Conservation (phyloP, 2,113 vertebrate species). For the Eretmochelys imbricata region DNA sequence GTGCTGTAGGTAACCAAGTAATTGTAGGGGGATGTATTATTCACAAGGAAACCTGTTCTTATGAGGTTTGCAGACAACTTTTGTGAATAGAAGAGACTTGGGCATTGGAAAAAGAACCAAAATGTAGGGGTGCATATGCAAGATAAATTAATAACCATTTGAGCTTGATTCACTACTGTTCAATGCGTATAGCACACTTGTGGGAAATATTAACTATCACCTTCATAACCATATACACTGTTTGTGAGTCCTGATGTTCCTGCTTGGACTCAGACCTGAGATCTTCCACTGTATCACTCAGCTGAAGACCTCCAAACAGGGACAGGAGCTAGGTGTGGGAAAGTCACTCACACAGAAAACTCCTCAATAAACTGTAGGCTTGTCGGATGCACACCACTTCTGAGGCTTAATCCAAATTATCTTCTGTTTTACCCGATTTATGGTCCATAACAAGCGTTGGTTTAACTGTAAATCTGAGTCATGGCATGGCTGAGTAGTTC, state of each 20-base stretch:
- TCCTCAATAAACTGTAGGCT: too few species aligned
- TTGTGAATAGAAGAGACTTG: not conserved
- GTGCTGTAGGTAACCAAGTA: fast-evolving
- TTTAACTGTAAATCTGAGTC: too few species aligned
- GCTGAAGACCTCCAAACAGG: not conserved
- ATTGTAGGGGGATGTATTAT: fast-evolving
- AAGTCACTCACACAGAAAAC: not conserved
- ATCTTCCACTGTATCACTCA: not conserved
- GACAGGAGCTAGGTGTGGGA: not conserved
- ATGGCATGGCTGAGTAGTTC: too few species aligned
- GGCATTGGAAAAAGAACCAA: not conserved
- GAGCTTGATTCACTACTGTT: not conserved
- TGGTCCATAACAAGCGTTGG: too few species aligned
- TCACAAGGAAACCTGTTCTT: not conserved
- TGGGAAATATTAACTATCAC: not conserved
- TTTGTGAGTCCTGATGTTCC: not conserved
- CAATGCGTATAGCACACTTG: not conserved
- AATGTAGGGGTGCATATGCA: too few species aligned
- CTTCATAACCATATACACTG: not conserved
- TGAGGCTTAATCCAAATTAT: too few species aligned
- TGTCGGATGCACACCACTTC: too few species aligned
- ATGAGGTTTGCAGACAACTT: not conserved
- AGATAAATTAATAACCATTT: not conserved
- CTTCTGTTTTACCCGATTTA: too few species aligned
- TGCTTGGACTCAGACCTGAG: not conserved